Evolutionary conservation across 2,888 invertebrate species (phyloP).

Genomic region (Latrodectus hesperus): DNA sequence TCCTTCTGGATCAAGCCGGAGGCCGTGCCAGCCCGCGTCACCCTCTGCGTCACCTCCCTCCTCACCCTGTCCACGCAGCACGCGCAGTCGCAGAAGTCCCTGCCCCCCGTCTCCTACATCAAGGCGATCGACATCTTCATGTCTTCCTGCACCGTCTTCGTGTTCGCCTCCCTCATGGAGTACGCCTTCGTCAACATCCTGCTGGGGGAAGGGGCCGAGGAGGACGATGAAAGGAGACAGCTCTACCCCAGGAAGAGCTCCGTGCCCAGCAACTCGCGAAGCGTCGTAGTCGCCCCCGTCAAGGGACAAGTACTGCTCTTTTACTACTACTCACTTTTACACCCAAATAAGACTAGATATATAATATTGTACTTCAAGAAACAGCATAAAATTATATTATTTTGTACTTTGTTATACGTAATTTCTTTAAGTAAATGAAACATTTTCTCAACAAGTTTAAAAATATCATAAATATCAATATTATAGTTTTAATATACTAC

Average conservation of each 20-base stretch:
- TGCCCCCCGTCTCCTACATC: slow-evolving; percentile 93
- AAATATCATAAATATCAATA: too few relatives aligned
- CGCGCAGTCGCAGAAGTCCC: slow-evolving; percentile 92
- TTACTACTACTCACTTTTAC: too few relatives aligned
- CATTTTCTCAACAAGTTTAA: too few relatives aligned
- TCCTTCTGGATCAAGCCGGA: slow-evolving; percentile 97
- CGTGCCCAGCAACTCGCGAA: background rate
- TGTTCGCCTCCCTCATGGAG: slow-evolving; percentile 76
- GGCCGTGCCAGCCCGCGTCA: slow-evolving; percentile 93
- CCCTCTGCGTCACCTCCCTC: slow-evolving; percentile 91
- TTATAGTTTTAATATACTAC: too few relatives aligned
- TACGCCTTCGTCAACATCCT: slow-evolving; percentile 77
- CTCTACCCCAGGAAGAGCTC: background rate
- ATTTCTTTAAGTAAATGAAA: too few relatives aligned
- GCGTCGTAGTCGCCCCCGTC: background rate
- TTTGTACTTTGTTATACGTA: too few relatives aligned
- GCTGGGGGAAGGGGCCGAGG: slow-evolving; percentile 36
- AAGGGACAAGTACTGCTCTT: too few relatives aligned
- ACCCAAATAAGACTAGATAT: too few relatives aligned
- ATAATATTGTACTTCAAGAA: too few relatives aligned
- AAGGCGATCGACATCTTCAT: slow-evolving; percentile 78
- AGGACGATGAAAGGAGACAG: background rate
- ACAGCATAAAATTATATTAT: too few relatives aligned
- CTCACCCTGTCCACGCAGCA: slow-evolving; percentile 92
- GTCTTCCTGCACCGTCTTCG: slow-evolving; percentile 77